A percentile compares a stretch with the other conserved stretches of the same genome.
These are phyloP conservation scores for Shinisaurus crocodilurus DNA, from an alignment of 2,113 vertebrate genomes.

Conservation along the genomic window DNA sequence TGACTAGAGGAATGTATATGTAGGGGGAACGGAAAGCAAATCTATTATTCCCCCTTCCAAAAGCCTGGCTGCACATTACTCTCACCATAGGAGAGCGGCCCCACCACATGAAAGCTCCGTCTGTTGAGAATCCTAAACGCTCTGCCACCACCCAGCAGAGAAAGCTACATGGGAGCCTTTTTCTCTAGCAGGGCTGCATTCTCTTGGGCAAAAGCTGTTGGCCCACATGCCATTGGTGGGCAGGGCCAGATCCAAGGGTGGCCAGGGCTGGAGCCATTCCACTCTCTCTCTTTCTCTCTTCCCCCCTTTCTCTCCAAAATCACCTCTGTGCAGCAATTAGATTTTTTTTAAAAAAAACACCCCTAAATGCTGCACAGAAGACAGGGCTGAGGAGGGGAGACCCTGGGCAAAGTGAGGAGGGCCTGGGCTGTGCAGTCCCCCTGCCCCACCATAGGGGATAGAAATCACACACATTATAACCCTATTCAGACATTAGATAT, in stretches of 20 bases:
- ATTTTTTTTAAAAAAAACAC: too few species aligned
- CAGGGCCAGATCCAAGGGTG: not conserved
- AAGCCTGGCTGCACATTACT: not conserved
- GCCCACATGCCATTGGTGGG: not conserved
- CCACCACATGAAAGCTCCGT: not conserved
- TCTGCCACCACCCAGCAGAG: not conserved
- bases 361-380: too few species aligned
- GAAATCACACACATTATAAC: not conserved
- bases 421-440: too few species aligned
- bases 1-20: not conserved
- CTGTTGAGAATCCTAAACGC: not conserved
- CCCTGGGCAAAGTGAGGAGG: too few species aligned
- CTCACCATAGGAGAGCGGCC: not conserved
- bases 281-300: not conserved
- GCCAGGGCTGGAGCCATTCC: not conserved
- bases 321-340: too few species aligned
- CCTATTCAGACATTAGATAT: not conserved
- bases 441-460: too few species aligned
- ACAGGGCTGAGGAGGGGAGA: too few species aligned
- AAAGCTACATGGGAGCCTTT: not conserved
- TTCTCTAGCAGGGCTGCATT: not conserved
- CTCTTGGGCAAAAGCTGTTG: not conserved
- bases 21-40: conserved; percentile 7
- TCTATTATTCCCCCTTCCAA: conserved; percentile 27
- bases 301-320: not conserved